Conservation (phyloP, 1,140 invertebrate species). For the Drosophila serrata region DNA sequence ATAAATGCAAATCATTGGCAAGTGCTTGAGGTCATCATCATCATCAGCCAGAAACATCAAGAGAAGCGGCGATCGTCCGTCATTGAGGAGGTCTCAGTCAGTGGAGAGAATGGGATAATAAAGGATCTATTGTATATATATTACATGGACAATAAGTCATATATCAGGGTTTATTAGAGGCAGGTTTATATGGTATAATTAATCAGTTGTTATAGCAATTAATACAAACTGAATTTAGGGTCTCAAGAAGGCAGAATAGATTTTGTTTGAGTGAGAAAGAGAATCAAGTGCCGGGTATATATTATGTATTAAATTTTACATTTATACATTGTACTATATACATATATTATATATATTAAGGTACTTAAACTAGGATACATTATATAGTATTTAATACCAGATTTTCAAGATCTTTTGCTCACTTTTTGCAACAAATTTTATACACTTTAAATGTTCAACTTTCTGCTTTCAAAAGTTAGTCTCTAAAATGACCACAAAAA, state of each 20-base stretch:
- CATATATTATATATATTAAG: too few species aligned
- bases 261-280: too few species aligned
- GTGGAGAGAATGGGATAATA: not conserved
- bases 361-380: too few species aligned
- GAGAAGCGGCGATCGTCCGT: slow-evolving; percentile 19
- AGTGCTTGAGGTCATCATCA: slow-evolving; percentile 30
- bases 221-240: not conserved
- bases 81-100: not conserved
- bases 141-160: slow-evolving; percentile 32
- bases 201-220: not conserved
- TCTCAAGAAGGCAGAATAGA: not conserved
- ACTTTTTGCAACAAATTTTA: too few species aligned
- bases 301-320: too few species aligned
- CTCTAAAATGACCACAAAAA: not conserved
- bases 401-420: too few species aligned
- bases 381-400: too few species aligned
- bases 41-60: slow-evolving; percentile 4
- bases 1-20: slow-evolving; percentile 55
- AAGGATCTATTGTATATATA: slow-evolving; percentile 11
- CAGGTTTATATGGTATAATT: not conserved
- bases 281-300: too few species aligned
- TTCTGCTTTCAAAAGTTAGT: not conserved
- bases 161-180: not conserved
- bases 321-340: too few species aligned
- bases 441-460: too few species aligned